These are phyloP conservation scores for Ophiothrix spiculata DNA, from an alignment of 35 echinoderm and acorn worm species.

Conservation along the genomic window DNA sequence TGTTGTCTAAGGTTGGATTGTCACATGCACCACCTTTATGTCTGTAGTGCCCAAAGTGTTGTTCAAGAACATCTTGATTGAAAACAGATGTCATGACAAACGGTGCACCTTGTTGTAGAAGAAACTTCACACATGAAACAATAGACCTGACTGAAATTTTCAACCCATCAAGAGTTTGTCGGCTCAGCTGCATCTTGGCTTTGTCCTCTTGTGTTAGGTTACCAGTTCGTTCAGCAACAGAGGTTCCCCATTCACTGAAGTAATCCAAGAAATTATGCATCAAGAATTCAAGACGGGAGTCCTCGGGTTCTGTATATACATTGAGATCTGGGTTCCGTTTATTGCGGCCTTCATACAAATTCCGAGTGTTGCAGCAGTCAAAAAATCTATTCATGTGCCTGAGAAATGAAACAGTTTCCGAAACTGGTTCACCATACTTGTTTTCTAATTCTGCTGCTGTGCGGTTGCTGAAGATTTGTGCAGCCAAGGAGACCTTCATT, in stretches of 20 bases:
- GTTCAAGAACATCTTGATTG: no score
- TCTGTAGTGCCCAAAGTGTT: no score
- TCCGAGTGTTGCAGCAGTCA: constrained; percentile 48
- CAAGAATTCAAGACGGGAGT: constrained; percentile 31
- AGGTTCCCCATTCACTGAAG: neutral
- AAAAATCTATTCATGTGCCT: constrained; percentile 46
- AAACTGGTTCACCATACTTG: neutral
- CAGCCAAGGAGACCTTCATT: neutral
- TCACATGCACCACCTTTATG: no score
- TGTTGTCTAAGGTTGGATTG: no score
- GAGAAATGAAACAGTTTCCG: constrained; percentile 26
- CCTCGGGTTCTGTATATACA: constrained; percentile 37
- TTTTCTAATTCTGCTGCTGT: constrained; percentile 27
- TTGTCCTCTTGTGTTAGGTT: neutral
- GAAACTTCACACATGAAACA: neutral
- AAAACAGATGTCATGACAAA: no score
- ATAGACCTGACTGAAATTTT: neutral
- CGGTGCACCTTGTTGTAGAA: neutral
- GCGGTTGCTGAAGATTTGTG: constrained; percentile 36
- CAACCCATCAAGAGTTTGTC: neutral
- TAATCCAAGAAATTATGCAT: neutral
- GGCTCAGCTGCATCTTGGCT: neutral
- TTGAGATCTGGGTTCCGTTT: constrained; percentile 28
- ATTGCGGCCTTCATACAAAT: neutral
- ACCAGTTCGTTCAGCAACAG: neutral